Percentiles rank a stretch among this genome's conserved stretches.
These are phyloP conservation scores for Mesembrinibis cayennensis DNA, from an alignment of 2,113 vertebrate species.

Conservation along the genomic window DNA sequence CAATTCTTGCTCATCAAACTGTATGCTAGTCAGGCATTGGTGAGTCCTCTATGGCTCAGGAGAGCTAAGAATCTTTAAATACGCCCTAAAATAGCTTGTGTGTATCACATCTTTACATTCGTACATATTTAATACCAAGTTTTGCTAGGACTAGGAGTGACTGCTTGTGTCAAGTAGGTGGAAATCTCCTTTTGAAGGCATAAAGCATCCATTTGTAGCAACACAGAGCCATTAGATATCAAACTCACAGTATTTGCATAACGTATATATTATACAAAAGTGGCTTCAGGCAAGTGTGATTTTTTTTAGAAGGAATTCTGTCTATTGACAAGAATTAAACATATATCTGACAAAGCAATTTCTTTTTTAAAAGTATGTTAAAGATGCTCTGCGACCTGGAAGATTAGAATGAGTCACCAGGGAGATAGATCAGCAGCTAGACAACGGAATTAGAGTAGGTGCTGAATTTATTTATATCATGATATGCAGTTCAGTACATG, in stretches of 20 bases:
- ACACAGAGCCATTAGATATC: not conserved
- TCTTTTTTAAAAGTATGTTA: not conserved
- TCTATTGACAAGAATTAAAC: not conserved
- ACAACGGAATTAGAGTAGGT: not conserved
- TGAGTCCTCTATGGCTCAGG: not conserved
- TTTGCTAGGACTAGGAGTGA: not conserved
- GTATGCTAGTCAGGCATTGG: fast-evolving
- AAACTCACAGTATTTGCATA: not conserved
- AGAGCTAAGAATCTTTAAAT: not conserved
- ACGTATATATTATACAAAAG: not conserved
- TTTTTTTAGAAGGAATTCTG: not conserved
- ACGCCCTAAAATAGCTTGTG: not conserved
- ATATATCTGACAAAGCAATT: not conserved
- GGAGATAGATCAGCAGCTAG: not conserved
- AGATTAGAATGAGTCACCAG: not conserved
- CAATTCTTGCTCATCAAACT: not conserved
- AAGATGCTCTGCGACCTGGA: not conserved
- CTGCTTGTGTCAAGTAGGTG: not conserved
- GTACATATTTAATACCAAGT: not conserved
- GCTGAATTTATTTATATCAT: not conserved
- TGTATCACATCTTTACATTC: not conserved
- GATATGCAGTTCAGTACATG: not conserved
- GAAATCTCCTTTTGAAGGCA: not conserved
- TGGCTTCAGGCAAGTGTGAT: not conserved
- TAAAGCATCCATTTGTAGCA: not conserved